Percentiles rank a stretch among this genome's conserved stretches.
Conservation (phyloP, 2,888 invertebrate species). For the Caenorhabditis macrosperma region DNA sequence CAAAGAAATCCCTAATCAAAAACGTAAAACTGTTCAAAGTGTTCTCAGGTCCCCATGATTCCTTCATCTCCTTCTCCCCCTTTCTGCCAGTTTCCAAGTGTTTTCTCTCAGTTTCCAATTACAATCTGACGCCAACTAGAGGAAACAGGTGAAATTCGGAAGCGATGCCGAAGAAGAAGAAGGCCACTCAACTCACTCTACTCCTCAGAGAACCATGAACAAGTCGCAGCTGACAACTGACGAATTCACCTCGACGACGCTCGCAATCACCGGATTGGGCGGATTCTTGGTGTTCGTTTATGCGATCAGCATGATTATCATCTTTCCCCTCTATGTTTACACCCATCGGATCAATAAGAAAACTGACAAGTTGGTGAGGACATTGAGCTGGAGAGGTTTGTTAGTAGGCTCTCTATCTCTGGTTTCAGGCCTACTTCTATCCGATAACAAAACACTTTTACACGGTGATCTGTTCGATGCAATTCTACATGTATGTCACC, state of each 20-base stretch:
- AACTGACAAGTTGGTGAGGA: constrained; percentile 21
- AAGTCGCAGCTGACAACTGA: not conserved
- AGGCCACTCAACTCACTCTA: too few relatives aligned
- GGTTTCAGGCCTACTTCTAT: constrained; percentile 26
- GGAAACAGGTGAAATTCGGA: constrained; percentile 12
- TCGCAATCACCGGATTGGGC: constrained; percentile 11
- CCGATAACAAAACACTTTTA: constrained; percentile 39
- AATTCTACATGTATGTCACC: constrained; percentile 31
- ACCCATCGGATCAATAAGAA: constrained; percentile 24
- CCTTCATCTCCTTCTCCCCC: too few relatives aligned
- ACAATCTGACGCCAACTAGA: not conserved
- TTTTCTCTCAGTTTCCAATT: not conserved
- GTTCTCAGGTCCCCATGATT: too few relatives aligned
- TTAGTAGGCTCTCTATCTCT: not conserved
- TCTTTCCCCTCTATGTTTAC: constrained; percentile 32
- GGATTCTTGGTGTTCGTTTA: not conserved
- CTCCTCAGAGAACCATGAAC: constrained; percentile 10
- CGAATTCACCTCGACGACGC: not conserved
- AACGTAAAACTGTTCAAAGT: too few relatives aligned
- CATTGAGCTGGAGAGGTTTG: not conserved
- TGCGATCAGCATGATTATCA: constrained; percentile 13
- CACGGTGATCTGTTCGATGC: constrained; percentile 39
- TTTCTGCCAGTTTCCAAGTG: not conserved
- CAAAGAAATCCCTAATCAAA: too few relatives aligned
- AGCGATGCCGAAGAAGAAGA: too few relatives aligned